Base-by-base conservation (phyloP, 2,113 vertebrate genomes). In the Geococcyx californianus region DNA sequence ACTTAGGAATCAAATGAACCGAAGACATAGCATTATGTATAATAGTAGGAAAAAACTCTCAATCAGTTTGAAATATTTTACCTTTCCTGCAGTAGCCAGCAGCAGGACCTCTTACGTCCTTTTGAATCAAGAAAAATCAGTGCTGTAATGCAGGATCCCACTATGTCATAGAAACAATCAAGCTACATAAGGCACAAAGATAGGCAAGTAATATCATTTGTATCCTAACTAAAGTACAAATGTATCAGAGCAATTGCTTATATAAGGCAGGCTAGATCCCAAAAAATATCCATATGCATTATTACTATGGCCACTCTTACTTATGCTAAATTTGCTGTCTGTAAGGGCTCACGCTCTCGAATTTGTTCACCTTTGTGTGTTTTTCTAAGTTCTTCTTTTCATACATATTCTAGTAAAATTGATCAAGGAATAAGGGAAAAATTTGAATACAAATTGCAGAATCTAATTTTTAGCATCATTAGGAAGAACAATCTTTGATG, bases 1-100 rank as follows among this genome's bases (percentile, higher is more conserved):
- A 69, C 60, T 44, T 63, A 25, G 38, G 13, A 82, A 23, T 25
- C 58, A 84, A 80, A 9, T 38, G 45, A 47, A 42, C 38, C 44
- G 34, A 74, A 78, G n/a, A 64, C n/a, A 36, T 7, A 16, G 14
- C 0, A 0, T 33, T 87, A 5, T 49, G 6, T 38, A 20, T 34
- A 80, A 55, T 5, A 31, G 21, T 11, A 52, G 25, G 4, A 45
- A 51, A 70, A 80, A 84, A 6, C 9, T 75, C 13, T 28, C 34
- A 16, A 51, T 76, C 16, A 42, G 2, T 51, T 69, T 67, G 54
- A 76, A 80, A 40, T 66, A 52, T 45, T 87, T 70, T 59, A 66
- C 33, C 6, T 56, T 76, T 56, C 40, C 40, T 70, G 5, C 26
- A 58, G 13, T 51, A 66, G 64, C 13, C 24, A 44, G 26, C 34